These are phyloP conservation scores for Echinops telfairi DNA, from an alignment of 2,113 vertebrate species.

Conservation along the genomic window DNA sequence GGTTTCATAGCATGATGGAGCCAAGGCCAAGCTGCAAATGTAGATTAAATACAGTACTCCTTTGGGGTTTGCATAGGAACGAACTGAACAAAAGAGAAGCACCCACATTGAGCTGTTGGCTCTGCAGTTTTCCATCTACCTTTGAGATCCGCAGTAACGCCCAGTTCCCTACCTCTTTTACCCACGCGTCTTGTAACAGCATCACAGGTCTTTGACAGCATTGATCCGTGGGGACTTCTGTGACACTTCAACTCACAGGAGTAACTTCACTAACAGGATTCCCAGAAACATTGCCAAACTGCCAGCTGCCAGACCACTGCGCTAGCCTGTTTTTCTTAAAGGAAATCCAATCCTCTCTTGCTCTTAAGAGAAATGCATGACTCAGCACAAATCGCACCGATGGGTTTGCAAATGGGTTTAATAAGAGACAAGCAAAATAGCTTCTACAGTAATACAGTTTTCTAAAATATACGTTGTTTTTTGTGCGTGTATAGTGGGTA, in stretches of 20 bases:
- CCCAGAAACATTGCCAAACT: conserved; percentile 20
- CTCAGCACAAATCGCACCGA: conserved; percentile 37
- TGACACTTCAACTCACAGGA: background rate
- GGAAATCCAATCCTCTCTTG: conserved; percentile 56
- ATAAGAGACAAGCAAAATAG: conserved; percentile 18
- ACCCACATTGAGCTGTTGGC: background rate
- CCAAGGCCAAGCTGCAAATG: background rate
- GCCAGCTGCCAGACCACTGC: conserved; percentile 8
- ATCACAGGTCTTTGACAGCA: background rate
- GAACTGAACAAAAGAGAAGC: background rate
- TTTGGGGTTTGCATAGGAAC: background rate
- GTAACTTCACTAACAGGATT: background rate
- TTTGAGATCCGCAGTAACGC: background rate
- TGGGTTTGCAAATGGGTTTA: conserved; percentile 53
- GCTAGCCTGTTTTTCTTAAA: background rate
- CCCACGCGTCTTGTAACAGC: too few species aligned
- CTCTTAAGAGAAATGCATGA: conserved; percentile 14
- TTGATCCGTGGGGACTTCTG: background rate
- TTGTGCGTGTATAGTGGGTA: background rate
- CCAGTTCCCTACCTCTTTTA: background rate
- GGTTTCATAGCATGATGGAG: background rate
- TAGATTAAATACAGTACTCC: background rate
- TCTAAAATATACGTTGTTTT: conserved; percentile 14
- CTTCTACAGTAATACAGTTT: conserved; percentile 3
- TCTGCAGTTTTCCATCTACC: background rate